Percentiles rank a stretch among this genome's conserved stretches.
These are phyloP conservation scores for Platygyra sinensis DNA, from an alignment of 64 coral and sea anemone species.

Conservation along the genomic window DNA sequence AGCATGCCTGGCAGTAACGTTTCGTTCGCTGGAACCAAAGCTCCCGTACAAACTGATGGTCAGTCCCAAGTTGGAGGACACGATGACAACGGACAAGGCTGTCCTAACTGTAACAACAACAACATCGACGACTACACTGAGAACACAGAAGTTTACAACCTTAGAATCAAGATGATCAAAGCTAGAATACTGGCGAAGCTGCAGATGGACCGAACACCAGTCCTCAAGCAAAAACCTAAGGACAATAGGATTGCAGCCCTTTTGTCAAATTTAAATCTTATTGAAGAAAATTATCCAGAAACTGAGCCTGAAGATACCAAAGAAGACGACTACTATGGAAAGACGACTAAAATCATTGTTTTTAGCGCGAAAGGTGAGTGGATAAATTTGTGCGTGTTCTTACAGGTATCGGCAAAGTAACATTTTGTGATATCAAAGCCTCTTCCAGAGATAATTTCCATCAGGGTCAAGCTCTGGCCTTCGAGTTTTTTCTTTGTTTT, in stretches of 20 bases:
- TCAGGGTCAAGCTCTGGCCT: constrained; percentile 31
- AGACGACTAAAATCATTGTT: constrained; percentile 33
- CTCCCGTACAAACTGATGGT: neutral
- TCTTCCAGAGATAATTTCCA: constrained; percentile 16
- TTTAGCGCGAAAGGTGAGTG: constrained; percentile 45
- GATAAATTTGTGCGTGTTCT: neutral
- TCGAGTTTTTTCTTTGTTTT: constrained; percentile 5
- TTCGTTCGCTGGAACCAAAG: neutral
- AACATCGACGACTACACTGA: neutral
- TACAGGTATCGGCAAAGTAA: neutral
- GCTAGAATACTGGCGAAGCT: constrained; percentile 25
- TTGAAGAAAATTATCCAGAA: neutral
- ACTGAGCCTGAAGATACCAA: neutral
- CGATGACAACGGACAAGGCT: neutral
- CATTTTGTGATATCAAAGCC: constrained; percentile 10
- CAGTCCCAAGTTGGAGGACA: neutral
- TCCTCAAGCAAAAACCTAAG: constrained; percentile 18
- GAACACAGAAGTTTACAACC: neutral
- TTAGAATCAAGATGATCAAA: constrained; percentile 40
- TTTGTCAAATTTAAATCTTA: constrained; percentile 29
- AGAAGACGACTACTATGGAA: constrained; percentile 16
- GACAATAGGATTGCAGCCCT: constrained; percentile 22
- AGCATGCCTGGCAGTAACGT: constrained; percentile 11
- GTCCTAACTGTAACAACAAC: neutral
- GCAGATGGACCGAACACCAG: constrained; percentile 22